A percentile compares a stretch with the other conserved stretches of the same genome.
Evolutionary conservation across 2,888 invertebrate genomes (phyloP).

Genomic region (Rhagonycha lutea): DNA sequence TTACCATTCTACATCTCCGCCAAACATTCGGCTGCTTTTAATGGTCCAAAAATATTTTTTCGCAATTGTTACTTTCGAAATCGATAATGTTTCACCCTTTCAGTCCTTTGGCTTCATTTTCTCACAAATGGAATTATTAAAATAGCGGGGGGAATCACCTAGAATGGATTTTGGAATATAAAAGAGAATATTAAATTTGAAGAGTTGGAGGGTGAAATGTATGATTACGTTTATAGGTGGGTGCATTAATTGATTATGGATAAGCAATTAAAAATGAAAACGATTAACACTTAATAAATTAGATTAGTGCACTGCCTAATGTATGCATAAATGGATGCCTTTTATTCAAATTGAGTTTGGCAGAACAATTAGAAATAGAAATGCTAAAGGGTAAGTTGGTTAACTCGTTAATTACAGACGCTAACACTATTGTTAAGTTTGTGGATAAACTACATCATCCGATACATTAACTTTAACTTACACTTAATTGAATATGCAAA

Average conservation of each 20-base stretch:
- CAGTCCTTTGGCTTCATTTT: background rate
- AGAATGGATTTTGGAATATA: background rate
- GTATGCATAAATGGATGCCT: background rate
- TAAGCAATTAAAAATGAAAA: background rate
- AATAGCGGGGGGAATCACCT: background rate
- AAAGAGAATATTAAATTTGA: background rate
- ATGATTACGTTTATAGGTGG: background rate
- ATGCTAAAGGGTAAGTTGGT: constrained; percentile 2
- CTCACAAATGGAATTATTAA: background rate
- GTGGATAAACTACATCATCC: constrained; percentile 10
- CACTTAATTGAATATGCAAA: constrained; percentile 9
- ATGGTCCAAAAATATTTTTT: constrained; percentile 27
- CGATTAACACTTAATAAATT: background rate
- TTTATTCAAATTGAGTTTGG: background rate
- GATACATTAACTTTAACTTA: constrained; percentile 9
- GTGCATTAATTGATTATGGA: background rate
- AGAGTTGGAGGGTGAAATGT: background rate
- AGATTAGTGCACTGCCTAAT: background rate
- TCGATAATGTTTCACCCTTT: background rate
- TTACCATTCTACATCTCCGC: constrained; percentile 16
- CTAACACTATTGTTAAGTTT: constrained; percentile 8
- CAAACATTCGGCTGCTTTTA: constrained; percentile 23
- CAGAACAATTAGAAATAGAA: background rate
- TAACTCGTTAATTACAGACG: constrained; percentile 12
- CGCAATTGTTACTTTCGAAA: background rate